Base-by-base conservation (phyloP, 2,888 invertebrate species). In the Dasysyrphus tricinctus region DNA sequence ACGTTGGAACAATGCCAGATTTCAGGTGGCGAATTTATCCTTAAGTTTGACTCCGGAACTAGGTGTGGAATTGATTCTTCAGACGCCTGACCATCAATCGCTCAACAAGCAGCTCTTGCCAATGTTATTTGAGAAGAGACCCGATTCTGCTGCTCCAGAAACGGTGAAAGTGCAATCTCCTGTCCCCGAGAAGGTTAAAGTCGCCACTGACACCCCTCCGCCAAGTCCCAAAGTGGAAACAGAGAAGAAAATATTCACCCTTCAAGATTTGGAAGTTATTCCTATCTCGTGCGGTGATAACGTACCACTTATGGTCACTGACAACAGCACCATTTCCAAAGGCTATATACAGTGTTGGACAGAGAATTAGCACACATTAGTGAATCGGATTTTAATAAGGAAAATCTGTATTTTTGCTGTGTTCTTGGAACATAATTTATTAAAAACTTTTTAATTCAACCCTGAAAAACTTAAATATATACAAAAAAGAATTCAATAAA, bases 101-200 rank as follows among this genome's bases (percentile, higher is more conserved):
- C 77, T 89, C 11, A 89, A 89, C 49, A 89, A 89, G 59, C 85
- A 89, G 44, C 44, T 89, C 3, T 63, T 89, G 16, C 89, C 89
- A 6, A 78, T 89, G 83, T 78, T 89, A 0, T 89, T 89, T 51
- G 89, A 89, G 78, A 82, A 88, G 8, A 5, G 61, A 37, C 1
- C 29, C 8, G 75, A 37, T 12, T 7, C 3, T 3, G 29, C 14
- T 1, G 59, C 59, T 1, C n/a, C 11, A 16, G 61, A 61, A n/a
- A 49, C 37, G 0, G 24, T 47, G 0, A 19, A 51, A 24, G 80
- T 78, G 16, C 70, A 83, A 0, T 19, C 32, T 7, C 57, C 73
- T 0, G 16, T 79, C 6, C 70, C 81, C 12, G 37, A 75, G 4
- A 82, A 88, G 14, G 9, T n/a, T 8, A 65, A 47, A 14, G 2